Base-by-base conservation (phyloP, 2,113 vertebrate species). In the Dolichotis patagonum region DNA sequence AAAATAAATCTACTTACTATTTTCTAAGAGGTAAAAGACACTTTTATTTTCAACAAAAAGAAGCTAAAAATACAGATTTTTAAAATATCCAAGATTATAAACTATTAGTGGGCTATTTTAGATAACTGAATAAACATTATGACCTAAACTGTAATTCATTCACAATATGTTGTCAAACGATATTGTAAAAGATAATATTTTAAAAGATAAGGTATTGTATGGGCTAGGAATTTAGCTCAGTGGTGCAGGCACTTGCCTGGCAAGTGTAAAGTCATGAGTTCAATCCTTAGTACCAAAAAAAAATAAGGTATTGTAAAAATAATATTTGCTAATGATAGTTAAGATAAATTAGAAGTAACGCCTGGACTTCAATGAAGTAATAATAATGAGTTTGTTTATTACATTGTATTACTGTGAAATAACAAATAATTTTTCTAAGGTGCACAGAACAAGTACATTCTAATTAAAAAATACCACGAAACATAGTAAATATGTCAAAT, bases 51-150 rank as follows among this genome's bases (percentile, higher is more conserved):
- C 13, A 69, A 16, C 7, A 86, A 49, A 88, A 93, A 88, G 41
- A 85, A 94, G 73, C 14, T 71, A 38, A 96, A 89, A 52, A 49
- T 58, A 80, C 7, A 87, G 17, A 83, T 86, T 86, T 91, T 54
- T 82, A 58, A n/a, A 88, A 16, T 69, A 71, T 54, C 9, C 35
- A 73, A 67, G 52, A 87, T 60, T 73, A 80, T 52, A 17, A 88
- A 62, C 8, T 71, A 75, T 46, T 14, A 65, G 60, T 38, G 86
- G 9, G 30, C 7, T 26, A 83, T 54, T 81, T 77, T 8, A 77
- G 38, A 52, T 14, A 43, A 71, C 3, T 52, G 85, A 95, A 77
- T 38, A 92, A 92, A 95, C 86, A 73, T n/a, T 73, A 92, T 78
- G 26, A 81, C 81, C 28, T 75, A 84, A 6, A 65, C 30, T 81